Evolutionary conservation across 2,797 vertebrate species (phyloP), one percentile per base, ranked within the genome.

Genomic region (Danio choprae): DNA sequence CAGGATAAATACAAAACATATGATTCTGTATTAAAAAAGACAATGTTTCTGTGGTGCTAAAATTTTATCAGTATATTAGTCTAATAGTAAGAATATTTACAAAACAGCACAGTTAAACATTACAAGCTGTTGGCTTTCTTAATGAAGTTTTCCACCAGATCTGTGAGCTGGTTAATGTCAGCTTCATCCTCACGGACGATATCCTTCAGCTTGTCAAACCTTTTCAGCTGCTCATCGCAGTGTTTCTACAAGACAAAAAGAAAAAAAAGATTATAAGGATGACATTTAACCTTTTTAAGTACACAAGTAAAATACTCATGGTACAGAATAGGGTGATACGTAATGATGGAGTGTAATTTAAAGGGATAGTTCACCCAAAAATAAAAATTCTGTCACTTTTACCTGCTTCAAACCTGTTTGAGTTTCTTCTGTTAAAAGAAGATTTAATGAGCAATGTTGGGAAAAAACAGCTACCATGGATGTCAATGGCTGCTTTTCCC

Each of bases 151-250:
- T 81, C 75, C 50, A 88, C 81, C 7, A 80, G 74, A 18, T 85
- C 81, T 11, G 50, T 83, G 36, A 86, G 40, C 51, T 80, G 72
- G 56, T 69, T 81, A 62, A 87, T 60, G 12, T 83, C 83, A 6
- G 72, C 51, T 50, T 86, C 77, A n/a, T 83, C 83, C 77, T 87
- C 86, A 73, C 29, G 50, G 20, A 81, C 63, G 43, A 64, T 68
- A n/a, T 86, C 83, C 74, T 85, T 81, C 64, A 87, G 20, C 55
- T 84, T 83, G 11, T 84, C 84, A 71, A 85, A 83, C 67, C 51
- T 83, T 73, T 85, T 85, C 8, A 73, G 41, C 16, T 84, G 83
- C 68, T 85, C 78, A 0, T n/a, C 70, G 53, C 84, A 87, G 15
- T 80, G 83, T 78, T 87, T 87, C 87, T 88, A 83, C 51, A 84